Conservation (phyloP, 1,140 invertebrate species). For the Hyles euphorbiae region DNA sequence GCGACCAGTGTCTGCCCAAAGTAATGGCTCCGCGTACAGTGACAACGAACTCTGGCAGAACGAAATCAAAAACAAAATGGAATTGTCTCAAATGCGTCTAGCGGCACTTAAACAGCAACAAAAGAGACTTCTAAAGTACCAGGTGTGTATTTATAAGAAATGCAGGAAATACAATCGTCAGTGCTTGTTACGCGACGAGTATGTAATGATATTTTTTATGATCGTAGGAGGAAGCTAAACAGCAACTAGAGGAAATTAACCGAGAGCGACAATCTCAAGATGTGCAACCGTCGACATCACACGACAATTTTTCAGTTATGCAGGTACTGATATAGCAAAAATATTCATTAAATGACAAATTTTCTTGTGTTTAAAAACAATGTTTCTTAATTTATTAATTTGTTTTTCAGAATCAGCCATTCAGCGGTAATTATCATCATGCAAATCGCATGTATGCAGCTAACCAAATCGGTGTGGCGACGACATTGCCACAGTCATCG, state of each 20-base stretch:
- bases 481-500: constrained; percentile 57
- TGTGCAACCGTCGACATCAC: constrained; percentile 41
- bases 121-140: constrained; percentile 67
- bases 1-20: constrained; percentile 67
- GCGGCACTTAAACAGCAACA: constrained; percentile 69
- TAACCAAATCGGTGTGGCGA: constrained; percentile 71
- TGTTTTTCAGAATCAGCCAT: constrained; percentile 36
- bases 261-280: constrained; percentile 56
- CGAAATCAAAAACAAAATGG: constrained; percentile 73
- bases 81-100: constrained; percentile 64
- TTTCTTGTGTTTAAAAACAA: neutral
- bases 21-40: constrained; percentile 68
- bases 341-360: too few species aligned
- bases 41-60: constrained; percentile 74
- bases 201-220: constrained; percentile 14
- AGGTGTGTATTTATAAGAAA: constrained; percentile 34
- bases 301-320: constrained; percentile 31
- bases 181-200: neutral
- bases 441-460: constrained; percentile 58
- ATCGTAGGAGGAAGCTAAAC: constrained; percentile 64
- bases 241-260: constrained; percentile 65
- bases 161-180: neutral
- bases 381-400: neutral
- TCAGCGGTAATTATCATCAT: constrained; percentile 47
- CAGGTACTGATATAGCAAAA: constrained; percentile 19